Evolutionary conservation across 2,113 vertebrate genomes (phyloP), one percentile per base, ranked within the genome.

Genomic region (Syngnathus floridae): DNA sequence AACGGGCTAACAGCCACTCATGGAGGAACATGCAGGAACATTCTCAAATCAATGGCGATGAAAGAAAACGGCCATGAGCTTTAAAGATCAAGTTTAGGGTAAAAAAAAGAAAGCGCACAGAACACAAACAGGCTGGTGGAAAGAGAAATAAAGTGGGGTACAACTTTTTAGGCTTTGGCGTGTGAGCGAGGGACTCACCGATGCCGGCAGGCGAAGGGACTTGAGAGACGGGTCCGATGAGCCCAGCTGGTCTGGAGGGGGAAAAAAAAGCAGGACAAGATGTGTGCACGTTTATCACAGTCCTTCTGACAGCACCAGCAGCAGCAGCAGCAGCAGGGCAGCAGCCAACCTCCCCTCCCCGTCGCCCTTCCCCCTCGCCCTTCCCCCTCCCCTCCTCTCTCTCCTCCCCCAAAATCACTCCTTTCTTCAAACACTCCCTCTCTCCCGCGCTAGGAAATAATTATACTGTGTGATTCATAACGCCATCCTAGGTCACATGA

Each of bases 401-500:
- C 83, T 87, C 84, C 81, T 90, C 71, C 69, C 78, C 67, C 43
- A 16, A 45, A 45, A 45, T 45, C 43, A 45, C 76, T 75, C 79
- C 78, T 72, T 82, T 77, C 80, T 79, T 84, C 82, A 81, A 80
- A 86, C 84, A 82, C 78, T 84, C 78, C 84, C 85, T 90, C 82
- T 73, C 88, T 85, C 88, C 86, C 85, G 81, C 73, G 84, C 88
- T 90, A 84, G 90, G 90, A 92, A 91, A 92, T 92, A 91, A 92
- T 91, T 92, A 91, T 82, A 90, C 88, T 85, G 80, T 84, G 80
- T 91, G 91, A 93, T 92, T 92, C 92, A 93, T 92, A 91, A 93
- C 92, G 91, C 91, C 84, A 87, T 89, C 81, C 88, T 80, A 82
- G 84, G 89, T 93, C 93, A 94, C 89, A 90, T 95, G 94, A 94